Evolutionary conservation across 2,888 invertebrate genomes (phyloP), one percentile per base, ranked within the genome.

Genomic region (Eilema griseolum): DNA sequence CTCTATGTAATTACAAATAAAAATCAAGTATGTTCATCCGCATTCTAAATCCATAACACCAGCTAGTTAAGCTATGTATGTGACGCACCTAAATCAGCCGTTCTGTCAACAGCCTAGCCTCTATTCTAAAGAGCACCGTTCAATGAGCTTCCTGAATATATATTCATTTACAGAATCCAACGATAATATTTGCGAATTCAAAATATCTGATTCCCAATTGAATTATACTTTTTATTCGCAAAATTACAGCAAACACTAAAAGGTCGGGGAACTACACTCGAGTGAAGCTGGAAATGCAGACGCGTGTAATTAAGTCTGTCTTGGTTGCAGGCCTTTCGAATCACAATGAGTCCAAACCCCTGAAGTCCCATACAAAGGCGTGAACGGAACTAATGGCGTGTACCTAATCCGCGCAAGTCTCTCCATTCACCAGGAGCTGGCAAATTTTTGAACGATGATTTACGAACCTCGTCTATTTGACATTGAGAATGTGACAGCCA

Each of bases 391-490:
- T 93, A 93, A 93, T 93, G 92, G 91, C 87, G 89, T 88, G 90
- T 88, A 84, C 87, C 88, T 93, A 93, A 93, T 92, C 84, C 90
- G 86, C 80, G 87, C 89, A 92, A 92, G 90, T 89, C 91, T 86
- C 89, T 85, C 88, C 81, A 89, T 91, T 92, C 90, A 89, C 80
- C 41, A 83, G 80, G 79, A 88, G 86, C 89, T 89, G 89, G 88
- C 86, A 88, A 90, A 90, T 90, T 90, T 90, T 89, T 88, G 87
- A 90, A 88, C 87, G 88, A 90, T 86, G 88, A 86, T 81, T 80
- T 80, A 80, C 82, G 77, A 70, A 79, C 80, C 67, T 66, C 70
- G 77, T 81, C 80, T 75, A 72, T 81, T 70, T 81, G 80, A 81
- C 77, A 73, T 70, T 70, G 69, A 77, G 71, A 68, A 80, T 81